phyloP scores from a whole-genome alignment of 1,140 invertebrate genomes.

The Chrysoperla carnea region DNA sequence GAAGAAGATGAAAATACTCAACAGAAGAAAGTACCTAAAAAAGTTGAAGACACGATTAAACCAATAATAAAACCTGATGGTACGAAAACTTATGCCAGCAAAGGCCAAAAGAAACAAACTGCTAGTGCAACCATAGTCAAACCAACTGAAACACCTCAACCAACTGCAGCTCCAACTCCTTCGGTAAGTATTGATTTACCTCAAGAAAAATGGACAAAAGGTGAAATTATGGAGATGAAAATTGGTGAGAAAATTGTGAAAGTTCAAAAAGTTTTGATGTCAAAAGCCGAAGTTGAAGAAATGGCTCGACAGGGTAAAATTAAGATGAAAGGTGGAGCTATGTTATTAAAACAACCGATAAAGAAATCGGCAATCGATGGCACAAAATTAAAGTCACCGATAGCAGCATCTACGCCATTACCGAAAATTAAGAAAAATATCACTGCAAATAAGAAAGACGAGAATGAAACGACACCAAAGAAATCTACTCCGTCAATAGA shows the following conservation, averaged over 20 bases:
- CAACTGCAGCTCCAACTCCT: conserved; percentile 6
- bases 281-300: conserved; percentile 35
- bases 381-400: not conserved
- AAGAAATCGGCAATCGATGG: not conserved
- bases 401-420: not conserved
- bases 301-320: conserved; percentile 37
- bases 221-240: conserved; percentile 26
- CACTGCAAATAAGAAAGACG: not conserved
- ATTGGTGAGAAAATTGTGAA: conserved; percentile 35
- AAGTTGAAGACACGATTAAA: conserved; percentile 12
- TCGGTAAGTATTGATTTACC: not conserved
- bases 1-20: not conserved
- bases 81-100: conserved; percentile 18
- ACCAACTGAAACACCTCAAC: conserved; percentile 7
- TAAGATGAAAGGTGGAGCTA: conserved; percentile 27
- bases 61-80: conserved; percentile 18
- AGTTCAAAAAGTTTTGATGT: conserved; percentile 38
- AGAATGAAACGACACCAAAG: not conserved
- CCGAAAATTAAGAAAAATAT: conserved; percentile 4
- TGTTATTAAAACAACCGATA: conserved; percentile 11
- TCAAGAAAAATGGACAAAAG: not conserved
- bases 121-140: conserved; percentile 1
- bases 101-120: conserved; percentile 5
- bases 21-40: not conserved
- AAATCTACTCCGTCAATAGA: not conserved